Evolutionary conservation across 2,888 invertebrate genomes (phyloP), one percentile per base, ranked within the genome.

Genomic region (Venustoraphidia nigricollis): DNA sequence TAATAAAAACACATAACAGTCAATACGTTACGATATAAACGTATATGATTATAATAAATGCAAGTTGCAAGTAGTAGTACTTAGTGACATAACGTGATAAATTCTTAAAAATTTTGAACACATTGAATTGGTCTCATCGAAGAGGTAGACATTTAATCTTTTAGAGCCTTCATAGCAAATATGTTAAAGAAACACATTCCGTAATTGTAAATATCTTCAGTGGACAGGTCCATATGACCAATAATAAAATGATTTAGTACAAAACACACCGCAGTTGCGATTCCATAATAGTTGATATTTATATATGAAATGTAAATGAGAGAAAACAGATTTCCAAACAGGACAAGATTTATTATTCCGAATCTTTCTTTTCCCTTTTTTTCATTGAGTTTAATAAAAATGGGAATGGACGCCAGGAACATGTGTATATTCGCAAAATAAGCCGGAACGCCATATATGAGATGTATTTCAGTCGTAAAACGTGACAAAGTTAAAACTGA

Each of bases 121-220:
- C 36, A 13, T 11, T 35, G 13, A 14, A 36, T 36, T 44, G 13
- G 13, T 35, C 36, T 17, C 36, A 35, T 14, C 35, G 13, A 36
- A 17, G 13, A 36, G 44, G 34, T 42, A 42, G 34, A 11, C 27
- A 17, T 17, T 47, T 34, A 42, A 36, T 52, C 51, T 17, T 17
- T 41, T n/a, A 55, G 53, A 51, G 64, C 58, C 53, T 56, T 60
- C 17, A 61, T 52, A 40, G 62, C 57, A 54, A 66, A 67, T 52
- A 57, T 60, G 44, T 60, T 51, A 55, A 62, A 66, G 54, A 67
- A 66, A 53, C 65, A 64, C 52, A 65, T 54, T 34, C 63, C 63
- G 54, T 65, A 64, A 53, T 66, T 66, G 49, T 60, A 63, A 51
- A 67, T 57, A 56, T 66, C 66, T 52, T 60, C 56, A 50, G 60